Evolutionary conservation across 2,888 invertebrate species (phyloP), one percentile per base, ranked within the genome.

Genomic region (Mylabris sibirica): DNA sequence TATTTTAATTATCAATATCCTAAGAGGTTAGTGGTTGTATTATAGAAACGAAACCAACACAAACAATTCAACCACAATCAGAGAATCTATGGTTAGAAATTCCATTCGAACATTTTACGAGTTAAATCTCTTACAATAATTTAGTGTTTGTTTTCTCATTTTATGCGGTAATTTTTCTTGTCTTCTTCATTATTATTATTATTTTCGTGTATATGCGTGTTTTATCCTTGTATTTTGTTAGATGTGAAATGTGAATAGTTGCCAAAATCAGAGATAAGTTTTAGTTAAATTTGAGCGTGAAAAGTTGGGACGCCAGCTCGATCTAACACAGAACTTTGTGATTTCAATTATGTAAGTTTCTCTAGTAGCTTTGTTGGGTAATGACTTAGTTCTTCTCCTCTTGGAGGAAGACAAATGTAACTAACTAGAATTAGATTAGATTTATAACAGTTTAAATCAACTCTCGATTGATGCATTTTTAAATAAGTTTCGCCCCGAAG

Each of bases 311-410:
- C 64, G 71, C 71, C 67, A 68, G 68, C 71, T 71, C 69, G 73
- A 68, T 74, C 70, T 73, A 70, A 73, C 72, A 71, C 69, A 76
- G 72, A 76, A 76, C 74, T 76, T 76, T 68, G 69, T 72, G 75
- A 77, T 77, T 78, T 76, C 75, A 77, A 76, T 77, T 77, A 75
- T 75, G 75, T 75, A 74, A 78, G 76, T 77, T 77, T 74, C 74
- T 74, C 70, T 70, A 73, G 73, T 72, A 72, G 74, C 76, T 74
- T 73, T 75, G 75, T 76, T 74, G 75, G 72, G 71, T 75, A 77
- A 78, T 76, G 75, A 75, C 73, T 70, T 72, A 71, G 72, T 70
- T 67, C 72, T 59, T 64, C 75, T 74, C 74, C 74, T 75, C 67
- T 70, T 38, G 41, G 67, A 68, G 64, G 72, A 75, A 76, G 74